Percentiles rank a stretch among this genome's conserved stretches.
Evolutionary conservation across 2,888 invertebrate species (phyloP).

Genomic region (Nysson spinosus): DNA sequence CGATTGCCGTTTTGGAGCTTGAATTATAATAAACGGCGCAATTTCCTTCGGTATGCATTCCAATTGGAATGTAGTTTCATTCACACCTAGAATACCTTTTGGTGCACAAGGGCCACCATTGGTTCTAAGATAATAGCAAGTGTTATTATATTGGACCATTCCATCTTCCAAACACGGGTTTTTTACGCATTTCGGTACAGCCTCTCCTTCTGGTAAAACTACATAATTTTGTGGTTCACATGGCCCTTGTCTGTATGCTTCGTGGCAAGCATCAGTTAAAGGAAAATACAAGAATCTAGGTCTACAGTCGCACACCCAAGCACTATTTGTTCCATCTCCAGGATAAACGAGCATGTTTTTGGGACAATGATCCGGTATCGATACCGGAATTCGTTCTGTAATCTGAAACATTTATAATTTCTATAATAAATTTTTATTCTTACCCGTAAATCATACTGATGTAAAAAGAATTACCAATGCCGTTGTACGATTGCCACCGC

Average conservation of each 20-base stretch:
- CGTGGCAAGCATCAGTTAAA: conserved; percentile 81
- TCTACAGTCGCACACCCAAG: conserved; percentile 82
- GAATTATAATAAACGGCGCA: conserved; percentile 58
- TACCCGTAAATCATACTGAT: neutral
- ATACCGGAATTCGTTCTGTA: conserved; percentile 78
- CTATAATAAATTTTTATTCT: neutral
- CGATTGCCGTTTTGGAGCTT: conserved; percentile 48
- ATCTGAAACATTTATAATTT: conserved; percentile 47
- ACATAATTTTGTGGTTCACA: conserved; percentile 80
- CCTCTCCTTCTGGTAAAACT: conserved; percentile 78
- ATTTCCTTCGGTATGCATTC: conserved; percentile 78
- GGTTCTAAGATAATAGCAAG: conserved; percentile 78
- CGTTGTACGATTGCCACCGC: conserved; percentile 52
- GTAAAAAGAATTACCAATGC: conserved; percentile 32
- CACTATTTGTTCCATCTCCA: conserved; percentile 80
- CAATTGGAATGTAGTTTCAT: conserved; percentile 80
- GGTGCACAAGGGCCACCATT: conserved; percentile 78
- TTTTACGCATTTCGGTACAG: conserved; percentile 80
- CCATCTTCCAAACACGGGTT: conserved; percentile 82
- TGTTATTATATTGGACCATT: conserved; percentile 77
- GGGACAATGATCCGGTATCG: conserved; percentile 81
- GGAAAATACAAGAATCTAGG: conserved; percentile 81
- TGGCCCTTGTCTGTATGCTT: conserved; percentile 83
- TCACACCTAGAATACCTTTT: conserved; percentile 80
- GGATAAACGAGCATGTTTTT: conserved; percentile 84